These are phyloP conservation scores for Acanthurus leucopareius DNA, from an alignment of 2,797 vertebrate species.

Conservation along the genomic window DNA sequence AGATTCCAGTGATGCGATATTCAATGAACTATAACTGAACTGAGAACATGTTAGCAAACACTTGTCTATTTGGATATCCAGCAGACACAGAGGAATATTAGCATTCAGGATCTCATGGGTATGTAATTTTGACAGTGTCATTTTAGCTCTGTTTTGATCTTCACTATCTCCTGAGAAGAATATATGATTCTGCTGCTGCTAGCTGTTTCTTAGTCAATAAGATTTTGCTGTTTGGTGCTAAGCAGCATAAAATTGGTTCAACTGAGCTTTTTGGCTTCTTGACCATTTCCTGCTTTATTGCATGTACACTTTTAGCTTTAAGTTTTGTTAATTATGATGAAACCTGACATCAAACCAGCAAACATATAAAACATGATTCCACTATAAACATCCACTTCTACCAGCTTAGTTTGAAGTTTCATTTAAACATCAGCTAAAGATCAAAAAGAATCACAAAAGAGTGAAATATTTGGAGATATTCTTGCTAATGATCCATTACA, in stretches of 20 bases:
- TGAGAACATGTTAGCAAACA: too few species aligned
- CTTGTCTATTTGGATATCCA: too few species aligned
- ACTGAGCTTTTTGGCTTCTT: neutral
- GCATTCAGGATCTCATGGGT: neutral
- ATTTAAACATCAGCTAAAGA: slow-evolving; percentile 24
- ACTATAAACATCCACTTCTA: neutral
- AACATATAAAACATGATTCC: neutral
- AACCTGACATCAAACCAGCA: neutral
- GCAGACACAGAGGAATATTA: too few species aligned
- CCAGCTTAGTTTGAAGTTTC: slow-evolving; percentile 43
- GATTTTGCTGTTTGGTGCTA: neutral
- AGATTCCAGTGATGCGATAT: too few species aligned
- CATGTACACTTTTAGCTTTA: too few species aligned
- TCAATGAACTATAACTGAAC: too few species aligned
- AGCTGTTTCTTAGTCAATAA: neutral
- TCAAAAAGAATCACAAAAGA: slow-evolving; percentile 56
- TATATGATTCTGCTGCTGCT: neutral
- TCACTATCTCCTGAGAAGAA: neutral
- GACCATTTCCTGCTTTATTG: neutral
- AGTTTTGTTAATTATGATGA: neutral
- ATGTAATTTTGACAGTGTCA: too few species aligned
- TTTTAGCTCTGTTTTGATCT: neutral
- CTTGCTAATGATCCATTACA: slow-evolving; percentile 64
- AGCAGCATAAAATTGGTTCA: neutral
- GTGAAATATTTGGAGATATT: slow-evolving; percentile 55